phyloP scores from a whole-genome alignment of 1,140 invertebrate species.

The Psilanteris sp. region DNA sequence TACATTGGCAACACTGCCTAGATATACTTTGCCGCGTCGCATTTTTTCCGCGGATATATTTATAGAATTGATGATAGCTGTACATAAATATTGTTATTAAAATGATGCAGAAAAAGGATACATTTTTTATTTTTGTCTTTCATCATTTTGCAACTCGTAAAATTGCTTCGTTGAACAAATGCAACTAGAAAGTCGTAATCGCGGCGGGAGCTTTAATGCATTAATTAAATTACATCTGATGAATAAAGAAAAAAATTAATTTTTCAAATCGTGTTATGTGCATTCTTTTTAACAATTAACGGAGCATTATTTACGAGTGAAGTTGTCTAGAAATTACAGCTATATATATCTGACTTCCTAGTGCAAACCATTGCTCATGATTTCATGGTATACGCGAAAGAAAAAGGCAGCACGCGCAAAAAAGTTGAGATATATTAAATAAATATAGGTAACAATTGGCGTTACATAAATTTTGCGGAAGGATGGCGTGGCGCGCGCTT shows the following conservation, averaged over 20 bases:
- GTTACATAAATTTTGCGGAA: conserved; percentile 56
- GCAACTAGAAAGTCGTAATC: too few relatives aligned
- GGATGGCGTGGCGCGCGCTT: conserved; percentile 11
- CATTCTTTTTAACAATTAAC: conserved; percentile 1
- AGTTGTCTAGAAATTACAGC: conserved; percentile 8
- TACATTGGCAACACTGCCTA: conserved; percentile 39
- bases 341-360: conserved; percentile 26
- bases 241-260: neutral
- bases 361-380: conserved; percentile 42
- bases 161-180: too few relatives aligned
- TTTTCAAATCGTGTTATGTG: too few relatives aligned
- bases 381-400: conserved; percentile 27
- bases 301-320: conserved; percentile 1
- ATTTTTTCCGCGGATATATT: too few relatives aligned
- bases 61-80: too few relatives aligned
- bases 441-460: conserved; percentile 53
- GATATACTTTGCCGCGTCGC: too few relatives aligned
- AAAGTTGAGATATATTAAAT: conserved; percentile 41
- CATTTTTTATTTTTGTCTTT: too few relatives aligned
- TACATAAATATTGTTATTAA: too few relatives aligned
- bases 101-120: too few relatives aligned
- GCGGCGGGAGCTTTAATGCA: too few relatives aligned
- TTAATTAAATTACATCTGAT: too few relatives aligned
- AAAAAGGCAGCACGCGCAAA: conserved; percentile 26
- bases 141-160: too few relatives aligned